Conservation (phyloP, 2,797 vertebrate species). For the Falco naumanni region DNA sequence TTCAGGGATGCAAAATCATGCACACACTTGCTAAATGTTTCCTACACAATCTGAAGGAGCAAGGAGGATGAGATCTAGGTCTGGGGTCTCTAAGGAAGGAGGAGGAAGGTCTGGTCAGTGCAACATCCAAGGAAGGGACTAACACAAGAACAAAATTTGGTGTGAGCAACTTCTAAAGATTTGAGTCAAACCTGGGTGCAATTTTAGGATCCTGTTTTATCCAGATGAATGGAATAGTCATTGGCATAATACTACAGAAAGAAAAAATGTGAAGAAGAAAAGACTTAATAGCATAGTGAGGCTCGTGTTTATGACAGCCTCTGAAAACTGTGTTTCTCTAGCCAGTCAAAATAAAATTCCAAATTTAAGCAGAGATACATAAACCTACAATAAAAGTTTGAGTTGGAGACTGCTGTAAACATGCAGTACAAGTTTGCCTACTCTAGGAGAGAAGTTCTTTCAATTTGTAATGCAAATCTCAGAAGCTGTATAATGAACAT, state of each 20-base stretch:
- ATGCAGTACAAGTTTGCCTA: background rate
- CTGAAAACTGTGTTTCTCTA: background rate
- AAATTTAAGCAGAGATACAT: background rate
- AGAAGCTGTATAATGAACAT: background rate
- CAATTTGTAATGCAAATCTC: conserved; percentile 8
- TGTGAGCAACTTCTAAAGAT: background rate
- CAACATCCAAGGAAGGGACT: background rate
- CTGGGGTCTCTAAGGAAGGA: background rate
- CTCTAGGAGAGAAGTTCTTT: background rate
- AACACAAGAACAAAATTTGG: background rate
- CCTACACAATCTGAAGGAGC: background rate
- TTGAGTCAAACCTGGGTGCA: background rate
- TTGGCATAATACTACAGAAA: background rate
- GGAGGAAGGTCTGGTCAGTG: background rate
- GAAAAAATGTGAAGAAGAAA: background rate
- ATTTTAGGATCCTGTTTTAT: background rate
- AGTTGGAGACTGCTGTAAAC: background rate
- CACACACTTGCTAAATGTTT: background rate
- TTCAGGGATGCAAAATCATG: background rate
- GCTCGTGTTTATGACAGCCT: background rate
- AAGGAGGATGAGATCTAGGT: background rate
- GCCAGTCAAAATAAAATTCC: background rate
- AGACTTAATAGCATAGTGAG: background rate
- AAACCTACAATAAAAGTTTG: background rate
- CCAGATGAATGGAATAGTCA: background rate